Evolutionary conservation across 2,113 vertebrate genomes (phyloP), one percentile per base, ranked within the genome.

Genomic region (Lonchura striata): DNA sequence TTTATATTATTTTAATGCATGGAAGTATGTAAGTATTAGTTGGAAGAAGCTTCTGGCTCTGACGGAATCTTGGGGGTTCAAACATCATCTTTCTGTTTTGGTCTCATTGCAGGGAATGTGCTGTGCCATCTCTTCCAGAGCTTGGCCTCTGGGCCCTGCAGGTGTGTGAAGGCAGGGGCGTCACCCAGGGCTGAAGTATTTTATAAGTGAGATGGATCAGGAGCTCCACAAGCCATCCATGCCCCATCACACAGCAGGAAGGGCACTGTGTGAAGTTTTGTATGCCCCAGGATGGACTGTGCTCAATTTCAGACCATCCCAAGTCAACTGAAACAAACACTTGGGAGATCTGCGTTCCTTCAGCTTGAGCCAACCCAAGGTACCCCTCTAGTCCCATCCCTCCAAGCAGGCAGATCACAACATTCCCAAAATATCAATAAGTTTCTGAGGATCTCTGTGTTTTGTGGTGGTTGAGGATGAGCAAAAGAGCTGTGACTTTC

Each of bases 371-470:
- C 60, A 10, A 33, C 56, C 20, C 68, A 59, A 39, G 53, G 59
- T 19, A 15, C 13, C 44, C 8, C 28, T 25, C 33, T 10, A 13
- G 25, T 72, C 9, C 28, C 23, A 33, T 37, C 31, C 13, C 78
- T 71, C 61, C 61, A 17, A 0, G 0, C 5, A 44, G 42, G 22
- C 11, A 59, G 25, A 63, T 27, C 13, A 63, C n/a, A 44, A 16
- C 0, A 0, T 5, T 49, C 46, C 25, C 46, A 28, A 82, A 52
- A 71, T 10, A 25, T 5, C 41, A 41, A 3, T 0, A 16, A 35
- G 1, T 46, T 50, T 82, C 49, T 68, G 64, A 66, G 42, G 11
- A 88, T 11, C 31, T 56, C 15, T 44, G 21, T 44, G 37, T 6
- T 61, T 30, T 11, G 7, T 39, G 18, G 15, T 76, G 37, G 4